These are phyloP conservation scores for Ophion obscuratus DNA, from an alignment of 2,888 invertebrate genomes.

Conservation along the genomic window DNA sequence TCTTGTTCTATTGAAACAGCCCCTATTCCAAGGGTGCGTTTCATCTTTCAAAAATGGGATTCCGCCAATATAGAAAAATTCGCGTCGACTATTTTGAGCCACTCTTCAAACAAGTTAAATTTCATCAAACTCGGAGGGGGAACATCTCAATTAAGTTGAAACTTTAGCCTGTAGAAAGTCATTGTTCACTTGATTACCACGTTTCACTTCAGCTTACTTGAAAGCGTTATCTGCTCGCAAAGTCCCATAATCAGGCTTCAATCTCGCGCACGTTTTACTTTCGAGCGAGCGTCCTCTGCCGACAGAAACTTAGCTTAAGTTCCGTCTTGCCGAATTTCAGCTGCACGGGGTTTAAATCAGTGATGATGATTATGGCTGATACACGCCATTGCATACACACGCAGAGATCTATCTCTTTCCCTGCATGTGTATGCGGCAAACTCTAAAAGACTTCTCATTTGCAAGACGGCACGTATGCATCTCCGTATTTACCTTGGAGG, in stretches of 20 bases:
- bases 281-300: not conserved
- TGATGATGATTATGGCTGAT: conserved; percentile 31
- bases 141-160: not conserved
- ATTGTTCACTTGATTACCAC: not conserved
- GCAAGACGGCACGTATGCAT: not conserved
- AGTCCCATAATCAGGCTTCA: not conserved
- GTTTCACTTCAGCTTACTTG: not conserved
- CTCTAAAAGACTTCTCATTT: conserved; percentile 11
- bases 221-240: conserved; percentile 1
- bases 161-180: conserved; percentile 1
- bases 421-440: not conserved
- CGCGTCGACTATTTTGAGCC: too few species aligned
- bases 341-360: conserved; percentile 23
- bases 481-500: conserved; percentile 9
- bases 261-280: conserved; percentile 5
- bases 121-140: too few species aligned
- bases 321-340: conserved; percentile 11
- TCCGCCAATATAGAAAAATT: too few species aligned
- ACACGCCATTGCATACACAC: not conserved
- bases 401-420: not conserved
- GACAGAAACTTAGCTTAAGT: conserved; percentile 6
- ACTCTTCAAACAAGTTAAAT: too few species aligned
- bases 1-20: too few species aligned
- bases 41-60: too few species aligned
- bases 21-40: too few species aligned